A percentile compares a stretch with the other conserved stretches of the same genome.
Evolutionary conservation across 2,888 invertebrate species (phyloP).

Genomic region (Cyaniris semiargus): DNA sequence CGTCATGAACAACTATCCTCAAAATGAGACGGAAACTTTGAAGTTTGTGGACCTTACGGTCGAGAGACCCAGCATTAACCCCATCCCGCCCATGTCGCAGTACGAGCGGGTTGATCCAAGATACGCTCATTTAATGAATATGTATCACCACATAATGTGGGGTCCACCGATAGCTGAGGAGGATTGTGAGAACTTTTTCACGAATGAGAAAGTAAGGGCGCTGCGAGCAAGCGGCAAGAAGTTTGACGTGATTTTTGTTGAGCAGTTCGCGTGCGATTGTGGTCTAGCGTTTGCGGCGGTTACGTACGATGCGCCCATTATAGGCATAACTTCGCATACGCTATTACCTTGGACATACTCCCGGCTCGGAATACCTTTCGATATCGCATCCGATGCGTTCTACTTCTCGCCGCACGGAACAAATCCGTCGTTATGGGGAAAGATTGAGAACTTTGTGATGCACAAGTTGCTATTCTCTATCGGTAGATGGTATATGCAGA

Average conservation of each 20-base stretch:
- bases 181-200: constrained; percentile 58
- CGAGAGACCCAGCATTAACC: constrained; percentile 33
- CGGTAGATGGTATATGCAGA: constrained; percentile 54
- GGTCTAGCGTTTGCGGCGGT: constrained; percentile 61
- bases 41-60: constrained; percentile 73
- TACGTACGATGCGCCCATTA: constrained; percentile 68
- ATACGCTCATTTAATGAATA: constrained; percentile 45
- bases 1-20: constrained; percentile 82
- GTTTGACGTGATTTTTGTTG: constrained; percentile 72
- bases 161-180: constrained; percentile 40
- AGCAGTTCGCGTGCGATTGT: constrained; percentile 71
- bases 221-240: constrained; percentile 49
- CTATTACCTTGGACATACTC: constrained; percentile 71
- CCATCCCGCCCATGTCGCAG: constrained; percentile 42
- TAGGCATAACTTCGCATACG: constrained; percentile 75
- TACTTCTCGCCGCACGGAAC: constrained; percentile 62
- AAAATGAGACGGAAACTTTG: constrained; percentile 69
- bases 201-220: constrained; percentile 50
- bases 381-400: constrained; percentile 71
- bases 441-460: constrained; percentile 52
- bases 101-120: constrained; percentile 47
- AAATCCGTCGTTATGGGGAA: constrained; percentile 53
- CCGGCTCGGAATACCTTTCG: constrained; percentile 70
- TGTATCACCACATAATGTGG: constrained; percentile 46
- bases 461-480: constrained; percentile 48